phyloP scores from a whole-genome alignment of 2,113 vertebrate genomes.

The Chaenogobius annularis region DNA sequence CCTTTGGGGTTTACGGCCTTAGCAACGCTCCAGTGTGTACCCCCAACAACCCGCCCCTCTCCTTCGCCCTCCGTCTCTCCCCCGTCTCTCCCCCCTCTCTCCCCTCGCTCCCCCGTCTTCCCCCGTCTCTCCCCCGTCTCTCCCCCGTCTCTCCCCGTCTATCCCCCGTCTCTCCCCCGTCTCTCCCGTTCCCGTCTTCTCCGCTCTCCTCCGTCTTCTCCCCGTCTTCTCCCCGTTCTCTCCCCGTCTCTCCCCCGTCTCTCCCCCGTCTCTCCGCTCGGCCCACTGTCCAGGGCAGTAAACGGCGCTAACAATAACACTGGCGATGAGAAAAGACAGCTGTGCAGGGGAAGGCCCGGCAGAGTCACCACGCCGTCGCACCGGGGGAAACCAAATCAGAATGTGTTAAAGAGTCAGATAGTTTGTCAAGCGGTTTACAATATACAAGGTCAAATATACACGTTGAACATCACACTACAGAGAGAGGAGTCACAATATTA shows the following conservation, averaged over 20 bases:
- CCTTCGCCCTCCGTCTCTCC: not conserved
- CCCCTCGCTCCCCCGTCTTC: not conserved
- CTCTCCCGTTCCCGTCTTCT: not conserved
- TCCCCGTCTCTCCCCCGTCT: not conserved
- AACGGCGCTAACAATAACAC: slow-evolving; percentile 61
- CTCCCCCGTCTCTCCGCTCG: not conserved
- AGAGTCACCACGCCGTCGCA: slow-evolving; percentile 25
- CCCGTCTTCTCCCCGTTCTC: not conserved
- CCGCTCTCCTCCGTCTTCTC: not conserved
- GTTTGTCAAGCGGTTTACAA: not conserved
- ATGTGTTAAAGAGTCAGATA: not conserved
- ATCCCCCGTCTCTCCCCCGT: no score
- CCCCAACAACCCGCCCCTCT: slow-evolving; percentile 50
- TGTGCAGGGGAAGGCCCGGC: slow-evolving; percentile 38
- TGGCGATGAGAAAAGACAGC: slow-evolving; percentile 61
- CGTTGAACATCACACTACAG: no score
- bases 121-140: not conserved
- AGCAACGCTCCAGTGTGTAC: slow-evolving; percentile 66
- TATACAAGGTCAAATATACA: not conserved
- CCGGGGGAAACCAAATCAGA: not conserved
- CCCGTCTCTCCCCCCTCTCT: not conserved
- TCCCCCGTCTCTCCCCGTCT: not conserved
- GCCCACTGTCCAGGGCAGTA: slow-evolving; percentile 15
- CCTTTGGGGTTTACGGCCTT: slow-evolving; percentile 57
- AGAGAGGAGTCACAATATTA: no score